Evolutionary conservation across 1,140 invertebrate genomes (phyloP), one percentile per base, ranked within the genome.

Genomic region (Zaprionus lachaisei): DNA sequence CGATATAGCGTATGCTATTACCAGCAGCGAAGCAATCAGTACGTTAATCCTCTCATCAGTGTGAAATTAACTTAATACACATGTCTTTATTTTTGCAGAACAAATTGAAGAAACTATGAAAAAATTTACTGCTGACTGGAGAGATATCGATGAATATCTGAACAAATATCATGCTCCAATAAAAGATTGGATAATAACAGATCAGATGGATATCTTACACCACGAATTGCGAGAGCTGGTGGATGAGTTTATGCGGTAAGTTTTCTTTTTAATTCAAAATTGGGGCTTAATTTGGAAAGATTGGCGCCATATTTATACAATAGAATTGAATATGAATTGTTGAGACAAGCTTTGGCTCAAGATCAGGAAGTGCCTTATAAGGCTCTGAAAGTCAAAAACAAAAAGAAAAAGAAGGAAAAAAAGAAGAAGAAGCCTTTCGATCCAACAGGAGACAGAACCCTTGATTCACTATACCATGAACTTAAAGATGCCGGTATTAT

Each of bases 381-480:
- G 14, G 65, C 89, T 1, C 75, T 79, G n/a, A 92, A 87, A 63
- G 58, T 79, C 1, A 93, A 92, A 64, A 93, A 91, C 24, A 55
- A 72, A 0, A 91, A 89, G 61, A 77, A 82, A 17, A 93, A 93
- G 37, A 92, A 90, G 49, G 95, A 95, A 74, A 96, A 95, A 68
- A 95, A 94, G 67, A 96, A 96, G 90, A 97, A 95, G 80, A 96
- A 96, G 73, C 56, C 66, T 2, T 92, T 93, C 22, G 97, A 98
- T 93, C 92, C 97, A 11, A 98, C 97, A 7, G 96, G 95, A 2
- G 95, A 97, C 81, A 93, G 96, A 80, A 95, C 95, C 1, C 94
- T 95, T 4, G 96, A 97, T 78, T 96, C 96, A 1, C 91, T 97
- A 4, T 97, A 96, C 91, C 95, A 97, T 83, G 97, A 98, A 92